Evolutionary conservation across 2,888 invertebrate species (phyloP), one percentile per base, ranked within the genome.

Genomic region (Heliconius ethilla): DNA sequence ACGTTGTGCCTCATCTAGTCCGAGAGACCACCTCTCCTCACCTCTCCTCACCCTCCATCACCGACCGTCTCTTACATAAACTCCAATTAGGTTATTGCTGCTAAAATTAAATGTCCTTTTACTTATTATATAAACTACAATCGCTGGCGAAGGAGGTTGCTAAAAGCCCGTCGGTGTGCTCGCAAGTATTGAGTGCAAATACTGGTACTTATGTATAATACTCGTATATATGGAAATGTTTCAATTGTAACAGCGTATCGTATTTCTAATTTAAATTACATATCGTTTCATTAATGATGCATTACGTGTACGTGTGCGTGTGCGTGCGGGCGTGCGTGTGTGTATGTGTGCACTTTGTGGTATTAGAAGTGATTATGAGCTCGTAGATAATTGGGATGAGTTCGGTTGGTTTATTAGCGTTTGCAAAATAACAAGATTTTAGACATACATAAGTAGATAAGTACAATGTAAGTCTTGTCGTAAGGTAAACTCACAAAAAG

Each of bases 81-180:
- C 29, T 7, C 1, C 51, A 76, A 63, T 67, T 76, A 63, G 76
- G 76, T 63, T 70, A 51, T 25, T 62, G 63, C 4, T 59, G 10
- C 40, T 70, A n/a, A 76, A 59, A 67, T 33, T 37, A 63, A 62
- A 51, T 76, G 76, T 76, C 76, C 76, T 76, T 76, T 76, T 76
- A 76, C 76, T 76, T 76, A 25, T 76, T 76, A 62, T 70, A 76
- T 70, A 70, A 70, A 63, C 40, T 63, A 51, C 27, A 63, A 51
- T 45, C 51, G 63, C 59, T 75, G 37, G 5, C 45, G 10, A 55
- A 74, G 29, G 62, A 27, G 62, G 22, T 63, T 7, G 18, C 37
- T 73, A 5, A 25, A 63, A 11, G 18, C 25, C 40, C 40, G 1
- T 33, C 3, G 15, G 13, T 11, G 18, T 33, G 3, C 10, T 66